Evolutionary conservation across 1,140 invertebrate species (phyloP).

Genomic region (Psix sp.): DNA sequence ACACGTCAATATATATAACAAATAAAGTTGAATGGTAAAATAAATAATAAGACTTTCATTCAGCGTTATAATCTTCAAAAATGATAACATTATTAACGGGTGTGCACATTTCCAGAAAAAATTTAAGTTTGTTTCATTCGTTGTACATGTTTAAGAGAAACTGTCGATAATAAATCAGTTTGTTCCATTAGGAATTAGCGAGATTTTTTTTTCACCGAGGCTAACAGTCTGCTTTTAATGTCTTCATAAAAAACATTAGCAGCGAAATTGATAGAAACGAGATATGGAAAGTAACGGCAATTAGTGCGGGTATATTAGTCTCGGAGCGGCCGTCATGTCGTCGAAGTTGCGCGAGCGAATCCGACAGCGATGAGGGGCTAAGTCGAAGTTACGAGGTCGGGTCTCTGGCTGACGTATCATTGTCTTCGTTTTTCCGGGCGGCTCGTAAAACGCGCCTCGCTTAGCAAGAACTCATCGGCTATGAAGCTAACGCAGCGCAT

Average conservation of each 20-base stretch:
- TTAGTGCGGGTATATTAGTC: slow-evolving; percentile 40
- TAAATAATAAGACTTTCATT: too few species aligned
- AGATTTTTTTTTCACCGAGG: neutral
- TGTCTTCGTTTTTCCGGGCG: slow-evolving; percentile 46
- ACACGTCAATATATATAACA: too few species aligned
- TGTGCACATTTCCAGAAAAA: too few species aligned
- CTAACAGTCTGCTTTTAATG: too few species aligned
- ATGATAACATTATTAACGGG: too few species aligned
- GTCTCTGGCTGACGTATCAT: slow-evolving; percentile 11
- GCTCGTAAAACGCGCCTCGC: slow-evolving; percentile 65
- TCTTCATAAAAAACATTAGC: slow-evolving; percentile 17
- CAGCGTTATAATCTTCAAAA: too few species aligned
- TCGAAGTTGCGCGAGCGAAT: slow-evolving; percentile 26
- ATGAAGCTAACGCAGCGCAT: slow-evolving; percentile 75
- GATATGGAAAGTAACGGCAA: slow-evolving; percentile 26
- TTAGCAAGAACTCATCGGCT: slow-evolving; percentile 58
- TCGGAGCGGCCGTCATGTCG: slow-evolving; percentile 31
- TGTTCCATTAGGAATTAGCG: neutral
- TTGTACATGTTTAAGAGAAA: too few species aligned
- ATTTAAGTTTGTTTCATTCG: too few species aligned
- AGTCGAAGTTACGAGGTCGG: slow-evolving; percentile 16
- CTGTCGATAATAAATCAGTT: too few species aligned
- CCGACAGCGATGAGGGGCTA: slow-evolving; percentile 19
- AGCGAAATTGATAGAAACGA: slow-evolving; percentile 24
- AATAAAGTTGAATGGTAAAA: too few species aligned